Base-by-base conservation (phyloP, 2,888 invertebrate genomes). In the Apamea monoglypha region DNA sequence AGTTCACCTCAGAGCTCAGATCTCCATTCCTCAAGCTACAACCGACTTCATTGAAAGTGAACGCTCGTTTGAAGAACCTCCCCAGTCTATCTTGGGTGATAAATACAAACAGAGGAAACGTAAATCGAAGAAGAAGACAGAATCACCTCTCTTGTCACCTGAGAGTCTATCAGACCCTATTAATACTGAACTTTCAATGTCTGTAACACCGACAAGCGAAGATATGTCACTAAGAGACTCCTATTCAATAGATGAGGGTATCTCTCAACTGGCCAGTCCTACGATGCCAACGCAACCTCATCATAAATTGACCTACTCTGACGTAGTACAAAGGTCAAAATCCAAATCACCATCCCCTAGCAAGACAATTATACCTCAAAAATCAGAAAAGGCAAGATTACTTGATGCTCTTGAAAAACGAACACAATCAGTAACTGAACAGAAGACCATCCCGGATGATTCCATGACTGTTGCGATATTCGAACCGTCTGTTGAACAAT, bases 1-100 rank as follows among this genome's bases (percentile, higher is more conserved):
- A 95, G 96, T 98, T n/a, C 97, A 97, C 86, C 95, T 98, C 50
- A 94, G 97, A 88, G 97, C 97, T 63, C 96, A 97, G 81, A 96
- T 97, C 36, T 96, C 97, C 0, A 97, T 98, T 81, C 97, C 97
- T 64, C 94, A 96, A 92, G 91, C 92, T 72, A 96, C 92, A 12
- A 93, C 91, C 21, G 95, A 96, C 72, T 96, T 97, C 68, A 91
- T 97, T 66, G 93, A 95, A n/a, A 95, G 90, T 86, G 96, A 96
- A 92, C 93, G 96, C 12, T 93, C 94, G 80, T 87, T 89, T 50
- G 93, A 94, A 85, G 94, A 94, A 88, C 89, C 90, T 74, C 91
- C 95, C 18, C 93, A 94, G 79, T 92, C 94, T 59, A 91, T 94
- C 71, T 80, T 93, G 53, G 92, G 92, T 69, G 96, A 96, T 40